These are phyloP conservation scores for Aplysina aerophoba DNA, from an alignment of 37 sponge, comb jelly and placozoan species.

Conservation along the genomic window DNA sequence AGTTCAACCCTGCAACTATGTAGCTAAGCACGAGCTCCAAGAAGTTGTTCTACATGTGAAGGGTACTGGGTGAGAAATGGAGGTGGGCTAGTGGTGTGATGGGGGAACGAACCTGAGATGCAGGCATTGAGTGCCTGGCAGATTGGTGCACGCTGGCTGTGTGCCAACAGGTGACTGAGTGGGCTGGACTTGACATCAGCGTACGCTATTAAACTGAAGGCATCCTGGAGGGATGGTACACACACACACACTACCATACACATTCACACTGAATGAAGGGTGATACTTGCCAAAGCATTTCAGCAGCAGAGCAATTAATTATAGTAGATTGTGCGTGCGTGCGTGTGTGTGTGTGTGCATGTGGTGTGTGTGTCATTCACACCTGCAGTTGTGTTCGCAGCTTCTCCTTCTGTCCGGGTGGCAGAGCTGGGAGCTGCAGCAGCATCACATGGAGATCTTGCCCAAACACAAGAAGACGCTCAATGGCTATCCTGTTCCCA, in stretches of 20 bases:
- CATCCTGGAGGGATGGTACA: constrained; percentile 64
- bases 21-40: too few relatives aligned
- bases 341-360: constrained; percentile 3
- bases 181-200: constrained; percentile 87
- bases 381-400: constrained; percentile 66
- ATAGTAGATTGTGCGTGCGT: too few relatives aligned
- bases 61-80: not conserved
- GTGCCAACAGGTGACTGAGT: constrained; percentile 82
- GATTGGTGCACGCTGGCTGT: constrained; percentile 82
- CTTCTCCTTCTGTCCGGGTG: constrained; percentile 11
- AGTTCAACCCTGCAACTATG: not conserved
- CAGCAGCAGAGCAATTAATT: too few relatives aligned
- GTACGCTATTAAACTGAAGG: constrained; percentile 94
- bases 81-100: too few relatives aligned
- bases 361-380: not conserved
- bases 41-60: not conserved
- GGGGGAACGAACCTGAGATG: constrained; percentile 71
- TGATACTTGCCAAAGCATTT: too few relatives aligned
- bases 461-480: constrained; percentile 78
- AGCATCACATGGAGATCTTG: constrained; percentile 66
- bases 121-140: constrained; percentile 87
- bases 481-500: constrained; percentile 45
- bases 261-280: too few relatives aligned
- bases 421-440: not conserved
- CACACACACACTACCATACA: too few relatives aligned